Percentiles rank a stretch among this genome's conserved stretches.
These are phyloP conservation scores for Brachyistius frenatus DNA, from an alignment of 2,113 vertebrate species.

Conservation along the genomic window DNA sequence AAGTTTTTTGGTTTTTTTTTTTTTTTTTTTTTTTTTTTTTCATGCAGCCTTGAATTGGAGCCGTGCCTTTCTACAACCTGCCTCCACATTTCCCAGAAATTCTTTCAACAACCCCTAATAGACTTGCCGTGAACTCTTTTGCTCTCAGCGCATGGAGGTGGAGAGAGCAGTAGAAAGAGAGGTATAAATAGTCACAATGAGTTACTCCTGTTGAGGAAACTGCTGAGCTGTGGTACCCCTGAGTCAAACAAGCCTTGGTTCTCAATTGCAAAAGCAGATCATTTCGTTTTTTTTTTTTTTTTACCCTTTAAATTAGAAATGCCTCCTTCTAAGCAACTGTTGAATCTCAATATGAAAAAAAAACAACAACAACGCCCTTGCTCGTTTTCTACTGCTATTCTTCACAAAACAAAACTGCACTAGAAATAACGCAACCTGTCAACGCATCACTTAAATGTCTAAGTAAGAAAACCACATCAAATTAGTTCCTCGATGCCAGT, in stretches of 20 bases:
- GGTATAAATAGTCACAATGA: not conserved
- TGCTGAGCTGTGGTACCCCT: not conserved
- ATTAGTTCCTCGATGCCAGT: not conserved
- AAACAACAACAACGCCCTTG: no score
- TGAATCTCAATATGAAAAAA: conserved; percentile 2
- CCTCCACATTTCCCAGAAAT: conserved; percentile 6
- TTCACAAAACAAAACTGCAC: not conserved
- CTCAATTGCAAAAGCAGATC: not conserved
- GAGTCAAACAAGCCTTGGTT: not conserved
- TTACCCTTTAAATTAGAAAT: conserved; percentile 17
- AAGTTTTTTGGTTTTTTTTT: not conserved
- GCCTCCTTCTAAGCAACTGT: not conserved
- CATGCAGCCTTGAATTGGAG: not conserved
- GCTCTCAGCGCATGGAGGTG: not conserved
- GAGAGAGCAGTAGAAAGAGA: not conserved
- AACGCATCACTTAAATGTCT: not conserved
- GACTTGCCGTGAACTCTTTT: not conserved
- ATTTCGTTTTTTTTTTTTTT: not conserved
- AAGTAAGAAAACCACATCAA: no score
- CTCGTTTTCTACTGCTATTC: not conserved
- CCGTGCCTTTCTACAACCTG: not conserved
- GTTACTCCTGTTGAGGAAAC: not conserved
- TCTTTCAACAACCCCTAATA: not conserved
- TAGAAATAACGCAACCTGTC: conserved; percentile 1
- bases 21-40: not conserved